phyloP scores from a whole-genome alignment of 1,140 invertebrate genomes.

The Lethocerus indicus region DNA sequence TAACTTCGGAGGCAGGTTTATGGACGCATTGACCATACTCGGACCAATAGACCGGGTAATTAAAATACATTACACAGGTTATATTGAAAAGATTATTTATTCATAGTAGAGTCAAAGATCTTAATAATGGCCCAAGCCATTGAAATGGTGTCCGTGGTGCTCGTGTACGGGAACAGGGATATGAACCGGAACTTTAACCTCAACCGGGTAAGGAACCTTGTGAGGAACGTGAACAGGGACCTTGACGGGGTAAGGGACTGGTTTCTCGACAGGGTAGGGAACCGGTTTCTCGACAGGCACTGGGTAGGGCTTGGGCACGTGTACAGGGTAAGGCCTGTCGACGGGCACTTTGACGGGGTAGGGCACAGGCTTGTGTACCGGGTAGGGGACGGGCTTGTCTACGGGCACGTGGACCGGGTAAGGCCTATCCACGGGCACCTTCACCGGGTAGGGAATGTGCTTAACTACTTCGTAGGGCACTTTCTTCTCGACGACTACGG shows the following conservation, averaged over 20 bases:
- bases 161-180: too few relatives aligned
- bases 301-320: slow-evolving; percentile 33
- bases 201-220: slow-evolving; percentile 58
- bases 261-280: slow-evolving; percentile 57
- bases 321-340: slow-evolving; percentile 33
- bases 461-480: slow-evolving; percentile 31
- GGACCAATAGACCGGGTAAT: too few relatives aligned
- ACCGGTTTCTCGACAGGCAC: slow-evolving; percentile 35
- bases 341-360: slow-evolving; percentile 27
- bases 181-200: too few relatives aligned
- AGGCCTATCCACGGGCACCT: neutral
- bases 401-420: slow-evolving; percentile 2
- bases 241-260: slow-evolving; percentile 58
- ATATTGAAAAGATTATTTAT: too few relatives aligned
- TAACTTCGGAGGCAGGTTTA: too few relatives aligned
- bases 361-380: slow-evolving; percentile 48
- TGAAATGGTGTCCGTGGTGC: neutral
- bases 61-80: too few relatives aligned
- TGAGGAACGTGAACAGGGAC: slow-evolving; percentile 62
- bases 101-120: too few relatives aligned
- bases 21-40: too few relatives aligned
- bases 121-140: too few relatives aligned
- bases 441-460: slow-evolving; percentile 38
- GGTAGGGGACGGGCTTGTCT: slow-evolving; percentile 23
- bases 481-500: slow-evolving; percentile 46